A percentile compares a stretch with the other conserved stretches of the same genome.
Evolutionary conservation across 2,113 vertebrate genomes (phyloP).

Genomic region (Oncorhynchus tshawytscha): DNA sequence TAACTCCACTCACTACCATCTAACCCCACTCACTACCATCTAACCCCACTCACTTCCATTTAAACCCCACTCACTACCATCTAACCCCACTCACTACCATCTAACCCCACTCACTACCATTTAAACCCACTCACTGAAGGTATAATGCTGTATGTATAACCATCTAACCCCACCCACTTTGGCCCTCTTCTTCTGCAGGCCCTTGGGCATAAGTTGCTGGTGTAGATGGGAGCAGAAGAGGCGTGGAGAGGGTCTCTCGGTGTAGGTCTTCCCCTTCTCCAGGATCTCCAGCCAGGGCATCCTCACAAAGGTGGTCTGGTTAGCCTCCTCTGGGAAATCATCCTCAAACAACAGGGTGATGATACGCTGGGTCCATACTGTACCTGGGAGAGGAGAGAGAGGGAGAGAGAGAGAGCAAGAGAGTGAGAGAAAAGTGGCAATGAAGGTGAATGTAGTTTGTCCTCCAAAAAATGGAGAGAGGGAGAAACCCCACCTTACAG

Average conservation of each 20-base stretch:
- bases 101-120: too few species aligned
- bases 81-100: too few species aligned
- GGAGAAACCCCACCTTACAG: too few species aligned
- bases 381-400: conserved; percentile 24
- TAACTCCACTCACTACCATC: too few species aligned
- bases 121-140: not conserved
- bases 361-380: conserved; percentile 50
- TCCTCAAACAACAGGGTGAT: conserved; percentile 37
- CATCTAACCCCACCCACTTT: conserved; percentile 25
- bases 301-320: not conserved
- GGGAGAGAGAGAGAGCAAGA: not conserved
- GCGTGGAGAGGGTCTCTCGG: conserved; percentile 30
- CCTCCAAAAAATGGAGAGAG: too few species aligned
- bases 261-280: not conserved
- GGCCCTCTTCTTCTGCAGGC: conserved; percentile 18
- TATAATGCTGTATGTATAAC: too few species aligned
- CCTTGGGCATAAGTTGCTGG: conserved; percentile 30
- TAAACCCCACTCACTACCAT: too few species aligned
- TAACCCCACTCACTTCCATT: too few species aligned
- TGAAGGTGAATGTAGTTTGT: too few species aligned
- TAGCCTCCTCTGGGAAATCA: conserved; percentile 21
- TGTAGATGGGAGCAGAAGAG: conserved; percentile 52
- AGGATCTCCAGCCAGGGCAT: conserved; percentile 55
- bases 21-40: too few species aligned
- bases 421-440: too few species aligned